Percentiles rank a stretch among this genome's conserved stretches.
phyloP scores from a whole-genome alignment of 2,888 invertebrate species.

The Eristalis pertinax region DNA sequence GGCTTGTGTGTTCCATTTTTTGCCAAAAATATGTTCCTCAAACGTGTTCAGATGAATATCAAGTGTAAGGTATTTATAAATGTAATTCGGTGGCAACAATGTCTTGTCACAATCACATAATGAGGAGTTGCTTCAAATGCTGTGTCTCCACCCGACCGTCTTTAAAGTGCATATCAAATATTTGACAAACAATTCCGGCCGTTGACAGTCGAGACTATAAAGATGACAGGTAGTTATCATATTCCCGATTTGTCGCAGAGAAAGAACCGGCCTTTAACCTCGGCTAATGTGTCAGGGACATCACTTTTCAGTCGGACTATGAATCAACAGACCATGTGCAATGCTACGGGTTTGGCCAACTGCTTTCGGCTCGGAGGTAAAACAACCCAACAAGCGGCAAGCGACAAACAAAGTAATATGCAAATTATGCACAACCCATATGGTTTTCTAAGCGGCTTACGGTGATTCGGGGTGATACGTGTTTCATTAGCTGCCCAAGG shows the following conservation, averaged over 20 bases:
- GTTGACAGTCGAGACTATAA: not conserved
- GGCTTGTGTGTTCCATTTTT: not conserved
- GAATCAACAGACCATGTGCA: not conserved
- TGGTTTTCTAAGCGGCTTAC: not conserved
- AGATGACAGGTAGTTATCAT: not conserved
- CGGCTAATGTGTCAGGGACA: not conserved
- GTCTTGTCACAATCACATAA: not conserved
- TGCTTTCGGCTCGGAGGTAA: not conserved
- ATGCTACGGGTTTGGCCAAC: not conserved
- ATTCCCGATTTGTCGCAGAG: not conserved
- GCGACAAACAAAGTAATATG: not conserved
- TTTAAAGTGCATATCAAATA: not conserved
- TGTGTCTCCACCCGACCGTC: not conserved
- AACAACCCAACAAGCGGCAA: not conserved
- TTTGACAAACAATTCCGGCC: not conserved
- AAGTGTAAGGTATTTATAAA: not conserved
- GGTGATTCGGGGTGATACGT: constrained; percentile 9
- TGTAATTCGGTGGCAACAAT: not conserved
- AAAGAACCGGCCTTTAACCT: not conserved
- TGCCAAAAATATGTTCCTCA: not conserved
- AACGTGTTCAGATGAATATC: not conserved
- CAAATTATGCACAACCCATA: not conserved
- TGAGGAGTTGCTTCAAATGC: not conserved
- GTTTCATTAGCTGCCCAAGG: constrained; percentile 1
- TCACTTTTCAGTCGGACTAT: not conserved